Base-by-base conservation (phyloP, 2,888 invertebrate species). In the Tipula helvola region DNA sequence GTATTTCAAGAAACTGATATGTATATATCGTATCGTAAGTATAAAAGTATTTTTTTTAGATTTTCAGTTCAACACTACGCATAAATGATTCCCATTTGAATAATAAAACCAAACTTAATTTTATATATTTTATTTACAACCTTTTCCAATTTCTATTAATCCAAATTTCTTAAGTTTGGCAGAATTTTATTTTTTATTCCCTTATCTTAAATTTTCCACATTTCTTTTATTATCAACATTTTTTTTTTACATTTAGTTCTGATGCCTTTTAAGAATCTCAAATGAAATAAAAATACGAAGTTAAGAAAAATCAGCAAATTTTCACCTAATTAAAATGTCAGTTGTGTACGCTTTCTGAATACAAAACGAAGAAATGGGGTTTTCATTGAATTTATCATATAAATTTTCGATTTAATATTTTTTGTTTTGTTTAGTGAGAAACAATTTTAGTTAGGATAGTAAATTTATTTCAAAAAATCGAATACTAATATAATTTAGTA, bases 251-350 rank as follows among this genome's bases (percentile, higher is more conserved):
- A 39, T 5, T 52, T 52, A 16, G 52, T 52, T 16, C 16, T 39
- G 28, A 52, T 52, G 52, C 16, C n/a, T 52, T 52, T 52, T 52
- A 52, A 52, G 52, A 52, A 52, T 52, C 52, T 52, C 5, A 52
- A 52, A 52, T 52, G 52, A 52, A 52, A 52, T 52, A 52, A n/a
- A 83, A 36, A 83, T 3, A 36, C 2, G 5, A 83, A 39, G 5
- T 36, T 8, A 83, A 83, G 13, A 83, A 83, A 83, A 83, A 28
- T 83, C 83, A 83, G 83, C 83, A 83, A 83, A 83, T 83, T 83
- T 83, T 5, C 83, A 83, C 83, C 83, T 83, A 83, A 83, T 83
- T 83, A 83, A 83, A 83, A 83, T 83, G 83, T 83, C 83, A 83
- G 83, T 83, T 83, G 36, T 83, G 83, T 36, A 36, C 83, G 83